Evolutionary conservation across 2,797 vertebrate genomes (phyloP), one percentile per base, ranked within the genome.

Genomic region (Sciurus vulgaris): DNA sequence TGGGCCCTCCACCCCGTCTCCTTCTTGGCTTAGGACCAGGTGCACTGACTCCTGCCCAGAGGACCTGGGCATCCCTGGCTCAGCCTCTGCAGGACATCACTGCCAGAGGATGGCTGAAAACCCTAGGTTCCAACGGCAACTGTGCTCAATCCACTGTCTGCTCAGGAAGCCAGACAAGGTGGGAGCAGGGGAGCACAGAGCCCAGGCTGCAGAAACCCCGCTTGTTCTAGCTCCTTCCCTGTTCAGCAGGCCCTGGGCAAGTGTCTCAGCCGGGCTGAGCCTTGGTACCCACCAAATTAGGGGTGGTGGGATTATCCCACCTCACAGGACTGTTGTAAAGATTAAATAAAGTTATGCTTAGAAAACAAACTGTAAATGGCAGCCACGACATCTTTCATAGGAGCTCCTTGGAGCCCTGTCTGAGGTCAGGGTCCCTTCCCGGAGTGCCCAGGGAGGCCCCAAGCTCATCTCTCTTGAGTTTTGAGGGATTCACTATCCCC

Each of bases 331-430:
- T 88, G 2, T 35, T 59, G 67, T 67, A 8, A 86, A 72, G 76
- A 81, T 87, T 91, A 81, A 95, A 81, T 41, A 81, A 56, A 92
- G 86, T 84, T 22, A 94, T 5, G 12, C 8, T 84, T 72, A 91
- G 56, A 49, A 94, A 87, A 89, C 47, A 72, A 91, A 47, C 49
- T 47, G 35, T 33, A 61, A 63, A 44, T 69, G 78, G 59, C 69
- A 92, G 61, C n/a, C 17, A 14, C 61, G 2, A 4, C 73, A 38
- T 65, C 78, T 51, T 30, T 73, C 8, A n/a, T 1, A 56, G 82
- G 44, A 69, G 83, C 7, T 70, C 51, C 83, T 89, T 69, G 86
- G 69, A 81, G 41, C 14, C 30, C 69, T 10, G 1, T 49, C 24
- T 77, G 67, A 73, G 51, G 24, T 38, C 74, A n/a, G 28, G 41